Evolutionary conservation across 1,140 invertebrate species (phyloP).

Genomic region (Scaptomyza montana): DNA sequence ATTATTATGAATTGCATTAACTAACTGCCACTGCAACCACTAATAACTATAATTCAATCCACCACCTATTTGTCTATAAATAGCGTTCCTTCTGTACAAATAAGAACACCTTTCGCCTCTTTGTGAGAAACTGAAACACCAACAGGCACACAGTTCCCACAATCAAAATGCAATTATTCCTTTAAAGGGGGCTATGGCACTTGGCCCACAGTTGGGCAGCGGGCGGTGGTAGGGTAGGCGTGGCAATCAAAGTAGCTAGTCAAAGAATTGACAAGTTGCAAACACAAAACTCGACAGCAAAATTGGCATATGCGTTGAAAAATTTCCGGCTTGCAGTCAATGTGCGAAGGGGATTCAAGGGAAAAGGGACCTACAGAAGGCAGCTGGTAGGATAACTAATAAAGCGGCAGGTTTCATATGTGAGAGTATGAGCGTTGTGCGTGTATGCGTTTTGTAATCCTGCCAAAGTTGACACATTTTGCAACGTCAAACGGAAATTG

Average conservation of each 20-base stretch:
- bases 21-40: neutral
- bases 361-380: neutral
- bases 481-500: constrained; percentile 75
- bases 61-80: neutral
- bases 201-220: neutral
- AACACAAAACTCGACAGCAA: constrained; percentile 65
- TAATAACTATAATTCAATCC: constrained; percentile 14
- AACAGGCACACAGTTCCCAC: constrained; percentile 60
- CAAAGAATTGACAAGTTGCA: constrained; percentile 51
- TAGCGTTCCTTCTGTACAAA: neutral
- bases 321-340: constrained; percentile 50
- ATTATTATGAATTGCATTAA: constrained; percentile 1
- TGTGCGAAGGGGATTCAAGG: constrained; percentile 1
- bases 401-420: constrained; percentile 40
- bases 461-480: constrained; percentile 74
- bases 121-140: constrained; percentile 51
- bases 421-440: constrained; percentile 7
- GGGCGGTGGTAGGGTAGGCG: neutral
- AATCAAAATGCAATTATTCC: constrained; percentile 69
- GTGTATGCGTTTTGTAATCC: constrained; percentile 59
- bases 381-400: constrained; percentile 55
- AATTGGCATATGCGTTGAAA: constrained; percentile 78
- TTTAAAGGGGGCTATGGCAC: constrained; percentile 22
- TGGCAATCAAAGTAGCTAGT: constrained; percentile 28
- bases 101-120: neutral